Conservation (phyloP, 2,113 vertebrate species). For the Chlamydotis undulata region DNA sequence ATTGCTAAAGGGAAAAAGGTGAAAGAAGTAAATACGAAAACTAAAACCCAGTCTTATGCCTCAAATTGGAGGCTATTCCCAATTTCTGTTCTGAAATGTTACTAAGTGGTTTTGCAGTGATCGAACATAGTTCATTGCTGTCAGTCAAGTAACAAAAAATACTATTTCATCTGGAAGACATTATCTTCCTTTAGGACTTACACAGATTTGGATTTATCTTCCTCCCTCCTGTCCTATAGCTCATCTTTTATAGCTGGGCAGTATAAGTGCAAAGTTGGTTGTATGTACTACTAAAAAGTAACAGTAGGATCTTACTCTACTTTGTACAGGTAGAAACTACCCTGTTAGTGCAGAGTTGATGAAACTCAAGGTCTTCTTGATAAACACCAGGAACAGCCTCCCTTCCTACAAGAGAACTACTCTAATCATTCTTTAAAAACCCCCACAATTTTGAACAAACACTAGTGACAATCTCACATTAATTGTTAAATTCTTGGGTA, state of each 20-base stretch:
- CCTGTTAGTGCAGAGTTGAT: neutral
- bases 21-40: neutral
- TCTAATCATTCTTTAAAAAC: neutral
- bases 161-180: neutral
- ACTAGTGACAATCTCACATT: neutral
- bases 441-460: neutral
- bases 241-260: neutral
- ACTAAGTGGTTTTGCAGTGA: conserved; percentile 6
- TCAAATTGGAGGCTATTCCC: neutral
- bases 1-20: neutral
- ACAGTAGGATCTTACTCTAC: neutral
- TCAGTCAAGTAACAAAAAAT: neutral
- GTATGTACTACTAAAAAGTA: neutral
- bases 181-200: neutral
- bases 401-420: neutral
- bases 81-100: neutral
- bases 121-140: neutral
- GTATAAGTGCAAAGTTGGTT: neutral
- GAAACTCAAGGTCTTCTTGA: neutral
- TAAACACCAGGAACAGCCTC: neutral
- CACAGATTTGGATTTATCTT: neutral
- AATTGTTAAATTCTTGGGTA: neutral
- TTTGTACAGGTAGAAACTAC: neutral
- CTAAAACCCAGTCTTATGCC: neutral
- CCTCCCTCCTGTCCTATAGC: neutral